These are phyloP conservation scores for Vombatus ursinus DNA, from an alignment of 2,113 vertebrate species.

Conservation along the genomic window DNA sequence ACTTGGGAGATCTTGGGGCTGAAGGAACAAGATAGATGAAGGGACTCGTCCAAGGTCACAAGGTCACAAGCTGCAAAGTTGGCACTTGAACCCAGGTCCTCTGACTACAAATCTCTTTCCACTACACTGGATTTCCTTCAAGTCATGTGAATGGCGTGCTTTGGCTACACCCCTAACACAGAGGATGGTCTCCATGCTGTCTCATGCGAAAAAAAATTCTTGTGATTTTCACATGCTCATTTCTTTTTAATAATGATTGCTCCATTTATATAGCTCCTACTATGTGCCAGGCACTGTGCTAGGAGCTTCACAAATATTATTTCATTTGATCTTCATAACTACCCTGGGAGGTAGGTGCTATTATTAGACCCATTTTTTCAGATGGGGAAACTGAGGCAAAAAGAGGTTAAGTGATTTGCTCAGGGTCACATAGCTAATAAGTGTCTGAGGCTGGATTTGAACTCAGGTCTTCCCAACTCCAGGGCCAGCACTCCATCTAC, in stretches of 20 bases:
- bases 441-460: not conserved
- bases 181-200: not conserved
- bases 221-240: not conserved
- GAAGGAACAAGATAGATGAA: not conserved
- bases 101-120: not conserved
- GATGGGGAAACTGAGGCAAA: not conserved
- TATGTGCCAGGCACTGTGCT: not conserved
- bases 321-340: not conserved
- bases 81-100: not conserved
- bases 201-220: not conserved
- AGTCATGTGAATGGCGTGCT: not conserved
- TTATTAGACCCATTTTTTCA: not conserved
- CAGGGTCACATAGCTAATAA: not conserved
- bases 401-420: not conserved
- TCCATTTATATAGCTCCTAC: not conserved
- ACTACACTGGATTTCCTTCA: too few relatives aligned
- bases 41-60: not conserved
- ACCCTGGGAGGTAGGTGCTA: not conserved
- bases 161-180: not conserved
- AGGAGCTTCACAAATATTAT: not conserved
- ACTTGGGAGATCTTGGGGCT: not conserved
- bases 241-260: not conserved
- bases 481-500: too few relatives aligned
- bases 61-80: too few relatives aligned
- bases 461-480: not conserved